Base-by-base conservation (phyloP, 2,888 invertebrate species). In the Proisotoma minuta region DNA sequence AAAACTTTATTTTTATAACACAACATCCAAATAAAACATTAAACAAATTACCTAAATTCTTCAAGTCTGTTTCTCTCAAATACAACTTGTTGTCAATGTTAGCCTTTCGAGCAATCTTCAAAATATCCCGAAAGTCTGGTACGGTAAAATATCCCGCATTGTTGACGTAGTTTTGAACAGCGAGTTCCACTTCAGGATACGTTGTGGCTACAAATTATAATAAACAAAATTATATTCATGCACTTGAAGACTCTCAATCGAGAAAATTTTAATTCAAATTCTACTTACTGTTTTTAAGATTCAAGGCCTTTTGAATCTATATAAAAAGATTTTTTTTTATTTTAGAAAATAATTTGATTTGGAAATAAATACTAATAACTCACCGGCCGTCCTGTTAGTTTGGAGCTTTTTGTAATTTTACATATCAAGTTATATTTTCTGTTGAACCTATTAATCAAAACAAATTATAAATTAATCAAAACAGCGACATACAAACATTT, bases 51-150 rank as follows among this genome's bases (percentile, higher is more conserved):
- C 34, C 34, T 34, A 34, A 34, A 10, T 34, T 8, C 15, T 15
- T 8, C 8, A 8, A 34, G 34, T 34, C 34, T 8, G 34, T 10
- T 34, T 34, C 34, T 10, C 34, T 10, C 34, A 34, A 34, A 15
- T 34, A 15, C 15, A 63, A 23, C 1, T 22, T 10, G 12, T 29
- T 15, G 1, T 49, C 26, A 15, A 22, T 1, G 49, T 54, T 56
- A 22, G 27, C 50, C 24, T 39, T 26, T 1, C 34, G 39, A 2
- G 54, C 57, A 4, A 47, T 27, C 2, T 60, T 49, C 18, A 53
- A n/a, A 8, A 64, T 53, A 27, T 64, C 60, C 2, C 20, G 10
- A 40, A 52, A 65, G 47, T 65, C 65, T 2, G 65, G 65, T 20
- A 39, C 27, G 28, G 39, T 34, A 18, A 60, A 12, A 26, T 18